Evolutionary conservation across 2,113 vertebrate species (phyloP), one percentile per base, ranked within the genome.

Genomic region (Serilophus lunatus): DNA sequence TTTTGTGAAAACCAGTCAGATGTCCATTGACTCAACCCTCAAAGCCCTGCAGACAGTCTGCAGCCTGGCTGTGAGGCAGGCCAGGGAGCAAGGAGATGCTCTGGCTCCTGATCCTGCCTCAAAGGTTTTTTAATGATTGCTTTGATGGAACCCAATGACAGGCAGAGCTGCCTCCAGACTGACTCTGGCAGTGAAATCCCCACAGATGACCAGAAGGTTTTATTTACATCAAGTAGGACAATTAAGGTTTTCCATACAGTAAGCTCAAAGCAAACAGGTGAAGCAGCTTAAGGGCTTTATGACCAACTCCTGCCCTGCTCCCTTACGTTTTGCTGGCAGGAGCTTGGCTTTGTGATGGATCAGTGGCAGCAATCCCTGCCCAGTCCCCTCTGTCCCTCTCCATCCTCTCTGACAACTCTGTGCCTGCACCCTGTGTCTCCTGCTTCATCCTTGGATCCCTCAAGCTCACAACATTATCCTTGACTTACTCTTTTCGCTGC

Each of bases 311-410:
- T 44, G 84, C 65, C n/a, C 35, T 44, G 49, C 28, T 61, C 2
- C 0, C 33, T n/a, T 25, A 10, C 0, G 0, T 47, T 57, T 13
- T 42, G 44, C 57, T 63, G 31, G 33, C 4, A 31, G 59, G 38
- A 77, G 33, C 49, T 44, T 18, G 18, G 64, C n/a, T 68, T 57
- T 81, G 51, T 31, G 59, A 47, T 3, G 8, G 49, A 38, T 35
- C 42, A 33, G 36, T 23, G 77, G 56, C 70, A 91, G 51, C 56
- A 44, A 49, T 23, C 28, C 35, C 50, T 76, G 57, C 64, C 51
- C n/a, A 18, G 70, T 45, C 25, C 42, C 44, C 22, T 50, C 9
- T 13, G 9, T 40, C n/a, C 12, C 36, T 47, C 61, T 15, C 23
- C 47, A 42, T 11, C 44, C 36, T 18, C 59, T 45, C 24, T 40